A percentile compares a stretch with the other conserved stretches of the same genome.
Evolutionary conservation across 2,113 vertebrate species (phyloP).

Genomic region (Cichladusa arquata): DNA sequence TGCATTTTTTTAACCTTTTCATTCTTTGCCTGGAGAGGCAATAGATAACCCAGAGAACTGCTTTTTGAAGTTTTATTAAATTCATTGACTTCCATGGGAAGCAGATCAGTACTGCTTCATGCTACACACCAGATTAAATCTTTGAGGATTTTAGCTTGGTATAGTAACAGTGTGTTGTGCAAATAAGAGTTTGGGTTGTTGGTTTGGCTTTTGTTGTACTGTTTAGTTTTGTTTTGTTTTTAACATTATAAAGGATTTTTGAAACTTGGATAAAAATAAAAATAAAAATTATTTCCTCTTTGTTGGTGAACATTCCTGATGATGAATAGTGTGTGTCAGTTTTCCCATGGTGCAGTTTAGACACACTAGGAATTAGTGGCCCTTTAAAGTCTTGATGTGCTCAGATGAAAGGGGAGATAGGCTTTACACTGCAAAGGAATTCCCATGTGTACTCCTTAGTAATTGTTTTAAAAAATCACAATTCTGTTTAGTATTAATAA

Average conservation of each 20-base stretch:
- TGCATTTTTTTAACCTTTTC: constrained; percentile 43
- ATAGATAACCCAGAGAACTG: constrained; percentile 29
- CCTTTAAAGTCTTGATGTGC: not conserved
- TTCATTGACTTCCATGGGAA: constrained; percentile 33
- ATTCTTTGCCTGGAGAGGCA: constrained; percentile 8
- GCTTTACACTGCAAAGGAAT: not conserved
- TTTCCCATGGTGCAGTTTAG: not conserved
- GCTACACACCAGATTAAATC: constrained; percentile 9
- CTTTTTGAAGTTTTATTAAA: constrained; percentile 54
- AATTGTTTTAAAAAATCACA: not conserved
- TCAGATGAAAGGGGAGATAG: not conserved
- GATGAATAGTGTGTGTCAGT: not conserved
- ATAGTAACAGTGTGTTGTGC: not conserved
- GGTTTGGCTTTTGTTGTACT: not conserved
- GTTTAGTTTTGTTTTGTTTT: not conserved
- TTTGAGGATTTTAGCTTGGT: not conserved
- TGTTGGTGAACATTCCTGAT: not conserved
- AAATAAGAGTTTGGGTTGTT: not conserved
- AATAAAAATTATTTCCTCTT: not conserved
- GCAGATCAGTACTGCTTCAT: not conserved
- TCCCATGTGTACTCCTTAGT: not conserved
- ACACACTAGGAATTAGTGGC: constrained; percentile 1
- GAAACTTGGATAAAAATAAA: not conserved
- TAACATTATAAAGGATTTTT: not conserved
- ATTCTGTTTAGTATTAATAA: not conserved